Evolutionary conservation across 2,888 invertebrate species (phyloP), one percentile per base, ranked within the genome.

Genomic region (Agrotis clavis): DNA sequence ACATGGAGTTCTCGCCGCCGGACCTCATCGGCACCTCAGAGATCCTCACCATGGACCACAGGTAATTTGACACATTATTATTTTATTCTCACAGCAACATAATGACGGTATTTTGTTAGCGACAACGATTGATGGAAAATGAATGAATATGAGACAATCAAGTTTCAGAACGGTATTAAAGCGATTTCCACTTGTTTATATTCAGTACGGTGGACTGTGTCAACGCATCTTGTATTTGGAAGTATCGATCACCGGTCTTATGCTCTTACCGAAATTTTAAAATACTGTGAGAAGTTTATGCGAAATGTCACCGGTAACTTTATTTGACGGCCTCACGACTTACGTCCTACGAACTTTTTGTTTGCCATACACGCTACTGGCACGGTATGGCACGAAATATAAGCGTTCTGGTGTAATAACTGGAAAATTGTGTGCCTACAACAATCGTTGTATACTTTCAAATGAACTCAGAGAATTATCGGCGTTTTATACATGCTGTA

Each of bases 1-100:
- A 99, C 95, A 97, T 98, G 94, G 99, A 99, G 91, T 97, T 98
- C 86, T 98, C 98, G 82, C 97, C 99, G 83, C 99, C 99, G 18
- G 99, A 99, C 91, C 97, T 99, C 87, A 97, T 98, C 88, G 99
- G 99, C 73, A 96, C 97, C 80, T 99, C 99, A 65, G 99, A 99
- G 95, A 98, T 99, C 89, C 97, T 99, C 90, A 98, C 98, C 81
- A 98, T 99, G 95, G 98, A 98, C 74, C 98, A 99, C 95, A 97
- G 98, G 95, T 97, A 65, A 81, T 51, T 53, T 1, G 0, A 13
- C 35, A 51, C 13, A 16, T 19, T 65, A 51, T 51, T 41, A 41
- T 41, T 11, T 30, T 47, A 35, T 61, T 30, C 16, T 21, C 14
- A n/a, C 21, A 25, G 14, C 41, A 13, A 53, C 18, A 41, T 41